phyloP scores from a whole-genome alignment of 1,140 invertebrate species.

The Thalassaphorura encarpata region DNA sequence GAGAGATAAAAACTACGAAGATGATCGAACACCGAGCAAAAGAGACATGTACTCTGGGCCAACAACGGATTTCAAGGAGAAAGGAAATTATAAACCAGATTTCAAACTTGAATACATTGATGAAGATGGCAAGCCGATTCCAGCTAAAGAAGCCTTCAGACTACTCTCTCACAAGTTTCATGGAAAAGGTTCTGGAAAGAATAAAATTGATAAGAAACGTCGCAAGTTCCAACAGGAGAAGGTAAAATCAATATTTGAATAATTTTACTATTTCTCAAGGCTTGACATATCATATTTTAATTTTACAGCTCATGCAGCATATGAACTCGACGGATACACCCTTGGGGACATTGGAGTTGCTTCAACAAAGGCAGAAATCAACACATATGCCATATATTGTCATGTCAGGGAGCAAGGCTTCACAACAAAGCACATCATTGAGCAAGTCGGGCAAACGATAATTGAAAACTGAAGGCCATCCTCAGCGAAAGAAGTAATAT shows the following conservation, averaged over 20 bases:
- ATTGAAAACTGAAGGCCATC: no score
- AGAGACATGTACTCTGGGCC: slow-evolving; percentile 75
- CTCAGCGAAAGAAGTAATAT: no score
- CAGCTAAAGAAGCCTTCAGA: slow-evolving; percentile 92
- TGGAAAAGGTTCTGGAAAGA: slow-evolving; percentile 97
- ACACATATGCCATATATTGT: slow-evolving; percentile 91
- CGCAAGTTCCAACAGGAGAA: slow-evolving; percentile 91
- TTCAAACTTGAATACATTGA: slow-evolving; percentile 97
- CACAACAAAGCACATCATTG: slow-evolving; percentile 18
- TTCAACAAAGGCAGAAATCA: slow-evolving; percentile 94
- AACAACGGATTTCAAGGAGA: slow-evolving; percentile 87
- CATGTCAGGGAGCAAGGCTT: slow-evolving; percentile 66
- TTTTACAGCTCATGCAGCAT: slow-evolving; percentile 78
- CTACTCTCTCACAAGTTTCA: slow-evolving; percentile 97
- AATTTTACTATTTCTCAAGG: slow-evolving; percentile 7
- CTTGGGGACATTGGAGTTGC: slow-evolving; percentile 79
- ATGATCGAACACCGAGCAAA: slow-evolving; percentile 62
- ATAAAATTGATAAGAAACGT: slow-evolving; percentile 93
- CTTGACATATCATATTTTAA: slow-evolving; percentile 11
- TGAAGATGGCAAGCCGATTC: slow-evolving; percentile 80
- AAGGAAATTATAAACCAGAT: slow-evolving; percentile 84
- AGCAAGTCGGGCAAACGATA: slow-evolving; percentile 8
- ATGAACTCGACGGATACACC: slow-evolving; percentile 99
- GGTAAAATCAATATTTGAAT: slow-evolving; percentile 41
- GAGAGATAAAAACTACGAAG: slow-evolving; percentile 90